phyloP scores from a whole-genome alignment of 2,888 invertebrate genomes.

The Seira sanloemensis region DNA sequence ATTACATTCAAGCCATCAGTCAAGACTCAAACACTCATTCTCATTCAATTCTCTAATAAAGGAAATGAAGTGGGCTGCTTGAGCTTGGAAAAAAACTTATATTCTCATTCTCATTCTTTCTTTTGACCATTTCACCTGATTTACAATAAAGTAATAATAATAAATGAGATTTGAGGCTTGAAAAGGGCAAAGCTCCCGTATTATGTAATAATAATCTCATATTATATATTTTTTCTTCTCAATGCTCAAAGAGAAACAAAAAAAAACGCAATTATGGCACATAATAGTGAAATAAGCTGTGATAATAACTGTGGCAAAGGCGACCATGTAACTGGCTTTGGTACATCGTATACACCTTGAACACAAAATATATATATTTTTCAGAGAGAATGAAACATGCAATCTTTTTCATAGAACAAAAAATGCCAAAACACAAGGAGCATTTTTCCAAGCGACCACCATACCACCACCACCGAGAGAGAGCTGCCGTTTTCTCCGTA shows the following conservation, averaged over 20 bases:
- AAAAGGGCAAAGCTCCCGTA: background rate
- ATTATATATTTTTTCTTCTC: too few relatives aligned
- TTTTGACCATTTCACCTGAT: background rate
- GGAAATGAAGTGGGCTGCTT: background rate
- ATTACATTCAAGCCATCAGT: background rate
- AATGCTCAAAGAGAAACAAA: background rate
- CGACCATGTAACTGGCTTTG: background rate
- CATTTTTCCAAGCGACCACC: background rate
- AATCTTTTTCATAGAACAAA: background rate
- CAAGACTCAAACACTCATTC: background rate
- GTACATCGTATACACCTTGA: too few relatives aligned
- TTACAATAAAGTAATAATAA: background rate
- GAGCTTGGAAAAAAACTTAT: background rate
- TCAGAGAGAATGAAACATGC: background rate
- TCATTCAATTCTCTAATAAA: background rate
- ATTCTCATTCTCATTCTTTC: too few relatives aligned
- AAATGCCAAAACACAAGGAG: slow-evolving; percentile 10
- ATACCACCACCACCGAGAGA: background rate
- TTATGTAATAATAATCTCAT: too few relatives aligned
- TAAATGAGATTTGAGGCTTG: background rate
- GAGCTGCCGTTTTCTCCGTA: slow-evolving; percentile 43
- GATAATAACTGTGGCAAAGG: background rate
- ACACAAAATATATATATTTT: background rate
- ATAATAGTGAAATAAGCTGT: background rate
- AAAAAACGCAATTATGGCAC: background rate